Evolutionary conservation across 2,113 vertebrate genomes (phyloP).

Genomic region (Motacilla tschutschensis): DNA sequence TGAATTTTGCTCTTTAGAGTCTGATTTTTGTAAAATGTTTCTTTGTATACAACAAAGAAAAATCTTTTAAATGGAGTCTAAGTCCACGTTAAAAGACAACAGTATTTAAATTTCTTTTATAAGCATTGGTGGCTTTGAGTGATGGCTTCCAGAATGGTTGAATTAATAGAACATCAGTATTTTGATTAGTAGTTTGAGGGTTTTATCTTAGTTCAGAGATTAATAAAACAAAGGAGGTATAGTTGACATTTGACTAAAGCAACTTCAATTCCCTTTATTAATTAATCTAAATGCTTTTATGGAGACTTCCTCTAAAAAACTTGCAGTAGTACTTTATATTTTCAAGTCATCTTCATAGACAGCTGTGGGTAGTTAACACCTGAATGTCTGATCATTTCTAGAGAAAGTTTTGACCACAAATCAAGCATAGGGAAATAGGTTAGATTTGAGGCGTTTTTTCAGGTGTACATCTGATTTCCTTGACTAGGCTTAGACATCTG

Average conservation of each 20-base stretch:
- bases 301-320: background rate
- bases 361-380: background rate
- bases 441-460: accelerated
- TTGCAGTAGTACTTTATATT: background rate
- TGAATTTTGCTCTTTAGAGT: background rate
- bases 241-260: background rate
- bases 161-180: background rate
- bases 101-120: background rate
- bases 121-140: background rate
- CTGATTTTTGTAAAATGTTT: background rate
- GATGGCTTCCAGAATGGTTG: background rate
- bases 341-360: background rate
- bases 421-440: background rate
- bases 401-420: background rate
- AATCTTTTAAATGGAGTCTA: background rate
- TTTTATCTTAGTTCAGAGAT: background rate
- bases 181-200: background rate
- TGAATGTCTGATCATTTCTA: background rate
- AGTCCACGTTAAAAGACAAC: background rate
- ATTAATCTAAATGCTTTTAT: background rate
- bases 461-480: background rate
- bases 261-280: background rate
- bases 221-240: background rate
- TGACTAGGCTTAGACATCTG: background rate
- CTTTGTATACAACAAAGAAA: background rate